Base-by-base conservation (phyloP, 2,888 invertebrate genomes). In the Epirrhoe alternata region DNA sequence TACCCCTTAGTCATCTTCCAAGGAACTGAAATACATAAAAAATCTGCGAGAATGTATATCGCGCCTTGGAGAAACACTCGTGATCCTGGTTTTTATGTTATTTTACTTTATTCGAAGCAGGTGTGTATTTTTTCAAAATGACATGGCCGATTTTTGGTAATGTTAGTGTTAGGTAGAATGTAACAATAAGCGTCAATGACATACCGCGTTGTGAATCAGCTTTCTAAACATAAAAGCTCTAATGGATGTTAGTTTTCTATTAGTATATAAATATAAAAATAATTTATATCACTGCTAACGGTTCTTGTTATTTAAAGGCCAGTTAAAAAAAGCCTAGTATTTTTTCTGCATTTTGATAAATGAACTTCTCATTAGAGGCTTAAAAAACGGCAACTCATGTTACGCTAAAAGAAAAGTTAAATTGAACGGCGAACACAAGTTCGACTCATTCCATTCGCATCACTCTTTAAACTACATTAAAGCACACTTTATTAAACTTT, bases 401-500 rank as follows among this genome's bases (percentile, higher is more conserved):
- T 14, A 47, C 47, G 6, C 1, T 6, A 16, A 16, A 12, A 47
- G 3, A 52, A 61, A 71, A n/a, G 45, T 55, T 42, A 61, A 53
- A 61, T 50, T 14, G 24, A 52, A 63, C 52, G 42, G 16, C 6
- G n/a, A 45, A 47, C 14, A 16, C 16, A 42, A 42, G 10, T 12
- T 33, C 12, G 10, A 6, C 35, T 57, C 16, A 30, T 47, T 56
- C 17, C 12, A 59, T 30, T 55, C 47, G 14, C 50, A 58, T 61
- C 45, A 49, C 38, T 56, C 31, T 47, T 31, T 38, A 38, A 62
- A 71, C 57, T 66, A 60, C 60, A 73, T 71, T 70, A 65, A 68
- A 74, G 55, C 74, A 63, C 72, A 74, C 75, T 77, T 74, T 68
- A 60, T 68, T 67, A 73, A 75, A 72, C 55, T 58, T 69, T 72